These are phyloP conservation scores for Euplexia lucipara DNA, from an alignment of 2,888 invertebrate species.

Conservation along the genomic window DNA sequence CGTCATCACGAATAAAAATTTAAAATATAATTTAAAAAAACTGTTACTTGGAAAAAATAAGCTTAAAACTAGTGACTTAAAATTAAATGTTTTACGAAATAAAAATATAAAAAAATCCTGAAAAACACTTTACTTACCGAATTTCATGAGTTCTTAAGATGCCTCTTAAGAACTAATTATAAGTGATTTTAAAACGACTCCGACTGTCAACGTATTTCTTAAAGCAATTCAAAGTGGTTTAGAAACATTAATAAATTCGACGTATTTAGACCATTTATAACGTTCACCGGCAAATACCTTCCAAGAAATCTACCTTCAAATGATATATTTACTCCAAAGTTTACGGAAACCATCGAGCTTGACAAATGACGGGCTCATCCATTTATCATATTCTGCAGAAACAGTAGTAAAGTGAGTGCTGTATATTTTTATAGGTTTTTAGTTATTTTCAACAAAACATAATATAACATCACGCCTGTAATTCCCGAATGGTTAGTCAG, in stretches of 20 bases:
- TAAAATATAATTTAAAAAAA: neutral
- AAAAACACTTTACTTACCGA: too few species aligned
- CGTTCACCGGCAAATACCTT: slow-evolving; percentile 18
- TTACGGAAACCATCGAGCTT: slow-evolving; percentile 46
- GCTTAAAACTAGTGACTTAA: too few species aligned
- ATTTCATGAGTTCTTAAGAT: too few species aligned
- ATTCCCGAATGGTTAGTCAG: too few species aligned
- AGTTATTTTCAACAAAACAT: too few species aligned
- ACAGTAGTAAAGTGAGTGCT: slow-evolving; percentile 33
- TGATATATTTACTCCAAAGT: slow-evolving; percentile 50
- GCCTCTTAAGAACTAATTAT: neutral
- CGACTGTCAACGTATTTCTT: neutral
- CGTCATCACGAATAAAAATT: too few species aligned
- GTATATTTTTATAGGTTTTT: slow-evolving; percentile 10
- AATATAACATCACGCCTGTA: too few species aligned
- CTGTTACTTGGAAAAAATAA: too few species aligned
- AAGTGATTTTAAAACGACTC: neutral
- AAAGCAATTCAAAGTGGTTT: slow-evolving; percentile 13
- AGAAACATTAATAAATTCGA: slow-evolving; percentile 10
- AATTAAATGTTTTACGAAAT: too few species aligned
- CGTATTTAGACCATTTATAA: slow-evolving; percentile 22
- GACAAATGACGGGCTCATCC: slow-evolving; percentile 52
- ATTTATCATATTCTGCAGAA: slow-evolving; percentile 57
- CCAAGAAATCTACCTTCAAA: slow-evolving; percentile 34
- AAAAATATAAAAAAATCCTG: neutral